Conservation (phyloP, 1,140 invertebrate genomes). For the Meloidogyne hapla region DNA sequence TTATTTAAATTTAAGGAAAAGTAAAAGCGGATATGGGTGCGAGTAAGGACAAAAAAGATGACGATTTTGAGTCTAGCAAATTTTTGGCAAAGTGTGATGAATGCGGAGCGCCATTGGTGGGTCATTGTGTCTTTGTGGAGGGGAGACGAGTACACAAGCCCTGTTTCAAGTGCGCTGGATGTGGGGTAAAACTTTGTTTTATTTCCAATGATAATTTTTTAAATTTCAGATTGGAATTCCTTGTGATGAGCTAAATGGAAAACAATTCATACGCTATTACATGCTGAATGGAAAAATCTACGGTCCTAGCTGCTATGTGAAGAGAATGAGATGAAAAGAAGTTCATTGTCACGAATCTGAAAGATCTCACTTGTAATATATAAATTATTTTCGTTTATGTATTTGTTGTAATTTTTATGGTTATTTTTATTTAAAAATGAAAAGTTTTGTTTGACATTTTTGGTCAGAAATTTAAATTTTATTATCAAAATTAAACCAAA, state of each 20-base stretch:
- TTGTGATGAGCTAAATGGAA: background rate
- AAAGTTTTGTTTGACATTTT: no score
- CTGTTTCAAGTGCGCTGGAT: background rate
- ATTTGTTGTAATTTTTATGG: no score
- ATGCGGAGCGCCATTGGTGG: background rate
- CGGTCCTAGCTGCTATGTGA: background rate
- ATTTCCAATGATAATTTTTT: background rate
- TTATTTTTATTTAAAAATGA: no score
- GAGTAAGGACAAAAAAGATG: background rate
- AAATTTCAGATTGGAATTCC: background rate
- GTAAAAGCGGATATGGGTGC: background rate
- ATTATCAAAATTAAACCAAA: no score
- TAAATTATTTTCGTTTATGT: no score
- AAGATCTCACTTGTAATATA: background rate
- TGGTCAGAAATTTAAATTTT: no score
- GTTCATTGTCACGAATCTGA: background rate
- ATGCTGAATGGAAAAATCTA: background rate
- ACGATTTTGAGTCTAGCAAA: no score
- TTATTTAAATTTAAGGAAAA: background rate
- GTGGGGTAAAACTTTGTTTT: background rate
- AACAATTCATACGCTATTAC: conserved; percentile 5
- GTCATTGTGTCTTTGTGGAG: background rate
- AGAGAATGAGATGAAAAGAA: background rate
- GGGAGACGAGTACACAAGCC: background rate
- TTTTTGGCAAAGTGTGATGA: background rate